A percentile compares a stretch with the other conserved stretches of the same genome.
phyloP scores from a whole-genome alignment of 2,797 vertebrate species.

The Coluber constrictor region DNA sequence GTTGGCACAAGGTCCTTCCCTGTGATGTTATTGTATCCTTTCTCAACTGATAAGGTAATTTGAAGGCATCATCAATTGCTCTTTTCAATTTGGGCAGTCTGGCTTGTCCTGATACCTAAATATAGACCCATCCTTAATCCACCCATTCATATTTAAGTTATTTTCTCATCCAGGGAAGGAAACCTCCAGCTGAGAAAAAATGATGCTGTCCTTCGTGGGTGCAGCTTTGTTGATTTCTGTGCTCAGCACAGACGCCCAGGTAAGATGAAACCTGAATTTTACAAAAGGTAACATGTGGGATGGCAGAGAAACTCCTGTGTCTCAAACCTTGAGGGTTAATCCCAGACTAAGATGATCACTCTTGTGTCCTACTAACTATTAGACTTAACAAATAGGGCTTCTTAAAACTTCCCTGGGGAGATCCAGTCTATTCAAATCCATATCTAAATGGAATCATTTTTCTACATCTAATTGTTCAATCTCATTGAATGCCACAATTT shows the following conservation, averaged over 20 bases:
- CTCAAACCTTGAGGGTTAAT: background rate
- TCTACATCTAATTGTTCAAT: background rate
- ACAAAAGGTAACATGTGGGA: background rate
- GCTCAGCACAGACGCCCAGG: background rate
- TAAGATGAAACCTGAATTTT: background rate
- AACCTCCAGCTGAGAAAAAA: background rate
- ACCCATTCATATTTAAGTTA: background rate
- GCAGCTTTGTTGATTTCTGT: background rate
- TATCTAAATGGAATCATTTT: background rate
- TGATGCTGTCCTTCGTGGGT: background rate
- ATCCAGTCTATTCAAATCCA: background rate
- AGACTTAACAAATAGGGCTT: background rate
- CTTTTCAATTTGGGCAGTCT: constrained; percentile 8
- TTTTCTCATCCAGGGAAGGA: background rate
- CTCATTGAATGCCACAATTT: background rate
- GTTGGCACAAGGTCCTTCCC: background rate
- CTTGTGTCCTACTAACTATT: background rate
- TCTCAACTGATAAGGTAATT: background rate
- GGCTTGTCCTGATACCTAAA: background rate
- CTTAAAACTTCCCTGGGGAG: background rate
- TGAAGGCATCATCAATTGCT: background rate
- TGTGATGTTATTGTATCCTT: background rate
- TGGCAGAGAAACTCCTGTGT: background rate
- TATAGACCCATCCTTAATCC: background rate
- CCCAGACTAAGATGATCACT: background rate